A percentile compares a stretch with the other conserved stretches of the same genome.
Evolutionary conservation across 2,888 invertebrate genomes (phyloP).

Genomic region (Cenopis cana): DNA sequence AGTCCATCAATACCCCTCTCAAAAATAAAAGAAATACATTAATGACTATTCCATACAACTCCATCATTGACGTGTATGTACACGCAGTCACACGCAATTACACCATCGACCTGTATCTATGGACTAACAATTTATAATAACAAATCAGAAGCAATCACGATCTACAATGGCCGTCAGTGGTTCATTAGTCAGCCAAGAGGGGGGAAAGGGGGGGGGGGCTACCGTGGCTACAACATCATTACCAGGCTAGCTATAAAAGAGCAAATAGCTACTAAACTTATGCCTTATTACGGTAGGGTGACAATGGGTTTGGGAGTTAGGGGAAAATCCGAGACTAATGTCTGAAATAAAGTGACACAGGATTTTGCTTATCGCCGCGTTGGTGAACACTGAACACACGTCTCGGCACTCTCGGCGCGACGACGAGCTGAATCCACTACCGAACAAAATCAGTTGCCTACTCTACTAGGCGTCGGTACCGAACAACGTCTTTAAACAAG

Average conservation of each 20-base stretch:
- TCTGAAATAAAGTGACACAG: neutral
- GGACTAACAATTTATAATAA: conserved; percentile 35
- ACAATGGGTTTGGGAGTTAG: conserved; percentile 46
- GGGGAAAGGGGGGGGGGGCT: conserved; percentile 65
- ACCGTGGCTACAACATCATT: conserved; percentile 76
- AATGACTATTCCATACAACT: neutral
- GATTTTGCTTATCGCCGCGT: no score
- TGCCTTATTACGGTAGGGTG: conserved; percentile 66
- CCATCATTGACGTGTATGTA: conserved; percentile 2
- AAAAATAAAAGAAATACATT: conserved; percentile 3
- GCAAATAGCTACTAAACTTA: conserved; percentile 74
- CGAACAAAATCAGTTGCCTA: no score
- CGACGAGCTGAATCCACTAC: no score
- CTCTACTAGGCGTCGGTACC: no score
- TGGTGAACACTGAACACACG: no score
- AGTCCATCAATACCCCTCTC: neutral
- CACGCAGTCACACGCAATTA: conserved; percentile 22
- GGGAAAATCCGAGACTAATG: neutral
- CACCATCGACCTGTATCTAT: conserved; percentile 18
- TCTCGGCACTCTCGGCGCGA: no score
- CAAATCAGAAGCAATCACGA: conserved; percentile 41
- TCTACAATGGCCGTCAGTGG: conserved; percentile 16
- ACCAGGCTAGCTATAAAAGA: conserved; percentile 66
- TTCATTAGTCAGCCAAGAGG: conserved; percentile 11
- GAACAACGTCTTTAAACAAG: no score